A percentile compares a stretch with the other conserved stretches of the same genome.
These are phyloP conservation scores for Aurelia aurita DNA, from an alignment of 30 jellyfish, hydroid and myxozoan species.

Conservation along the genomic window DNA sequence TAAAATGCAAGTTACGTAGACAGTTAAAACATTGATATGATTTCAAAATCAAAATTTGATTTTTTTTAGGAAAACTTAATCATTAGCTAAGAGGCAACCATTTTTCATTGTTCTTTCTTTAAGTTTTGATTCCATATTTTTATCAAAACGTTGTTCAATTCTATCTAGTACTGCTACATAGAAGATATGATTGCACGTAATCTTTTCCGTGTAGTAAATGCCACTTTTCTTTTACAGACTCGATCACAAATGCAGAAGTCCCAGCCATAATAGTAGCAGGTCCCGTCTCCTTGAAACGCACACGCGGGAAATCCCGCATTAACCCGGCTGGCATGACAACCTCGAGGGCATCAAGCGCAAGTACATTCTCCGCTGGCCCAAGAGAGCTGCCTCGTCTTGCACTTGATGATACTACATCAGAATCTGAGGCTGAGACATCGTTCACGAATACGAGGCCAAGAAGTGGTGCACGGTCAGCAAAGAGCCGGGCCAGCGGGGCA, in stretches of 20 bases:
- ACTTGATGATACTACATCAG: slow-evolving; percentile 58
- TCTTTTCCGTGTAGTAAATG: neutral
- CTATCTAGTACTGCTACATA: neutral
- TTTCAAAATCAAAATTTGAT: no score
- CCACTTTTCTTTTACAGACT: slow-evolving; percentile 2
- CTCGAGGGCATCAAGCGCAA: slow-evolving; percentile 38
- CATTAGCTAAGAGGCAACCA: no score
- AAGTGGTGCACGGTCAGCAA: slow-evolving; percentile 16
- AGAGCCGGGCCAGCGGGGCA: slow-evolving; percentile 3
- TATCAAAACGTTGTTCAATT: no score
- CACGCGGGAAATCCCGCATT: slow-evolving; percentile 23
- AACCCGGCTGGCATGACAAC: slow-evolving; percentile 4
- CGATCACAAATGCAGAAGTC: slow-evolving; percentile 29
- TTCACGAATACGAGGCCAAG: slow-evolving; percentile 26
- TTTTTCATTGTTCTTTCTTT: no score
- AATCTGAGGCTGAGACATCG: slow-evolving; percentile 65
- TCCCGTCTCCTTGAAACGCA: slow-evolving; percentile 27
- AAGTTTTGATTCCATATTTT: no score
- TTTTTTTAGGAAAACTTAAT: no score
- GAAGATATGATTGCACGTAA: neutral
- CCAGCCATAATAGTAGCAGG: slow-evolving; percentile 35
- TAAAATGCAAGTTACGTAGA: no score
- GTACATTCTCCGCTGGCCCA: slow-evolving; percentile 7
- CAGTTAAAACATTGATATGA: no score
- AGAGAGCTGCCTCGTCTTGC: slow-evolving; percentile 74